phyloP scores from a whole-genome alignment of 2,113 vertebrate genomes.

The Monopterus albus region DNA sequence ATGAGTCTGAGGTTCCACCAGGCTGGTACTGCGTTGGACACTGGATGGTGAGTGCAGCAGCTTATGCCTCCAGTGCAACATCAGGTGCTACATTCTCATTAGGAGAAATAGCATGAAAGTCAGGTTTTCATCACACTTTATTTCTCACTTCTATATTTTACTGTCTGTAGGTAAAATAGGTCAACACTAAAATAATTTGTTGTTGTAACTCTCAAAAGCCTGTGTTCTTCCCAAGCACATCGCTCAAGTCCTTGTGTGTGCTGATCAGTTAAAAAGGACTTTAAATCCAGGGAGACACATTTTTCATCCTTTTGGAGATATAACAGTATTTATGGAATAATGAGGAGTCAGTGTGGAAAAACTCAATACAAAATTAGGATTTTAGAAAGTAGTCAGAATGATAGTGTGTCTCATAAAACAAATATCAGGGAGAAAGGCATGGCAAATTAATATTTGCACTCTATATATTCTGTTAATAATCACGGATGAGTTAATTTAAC shows the following conservation, averaged over 20 bases:
- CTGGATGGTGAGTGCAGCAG: constrained; percentile 7
- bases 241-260: constrained; percentile 1
- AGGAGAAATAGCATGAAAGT: constrained; percentile 30
- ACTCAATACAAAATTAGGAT: background rate
- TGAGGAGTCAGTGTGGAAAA: background rate
- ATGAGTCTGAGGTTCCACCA: constrained; percentile 37
- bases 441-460: background rate
- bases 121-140: constrained; percentile 11
- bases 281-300: constrained; percentile 4
- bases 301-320: background rate
- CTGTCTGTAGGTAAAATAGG: background rate
- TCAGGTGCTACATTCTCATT: constrained; percentile 13
- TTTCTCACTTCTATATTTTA: constrained; percentile 12
- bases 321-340: background rate
- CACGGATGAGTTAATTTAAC: constrained; percentile 19
- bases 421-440: background rate
- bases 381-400: background rate
- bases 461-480: background rate
- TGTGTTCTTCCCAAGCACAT: background rate
- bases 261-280: too few species aligned
- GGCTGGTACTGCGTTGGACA: constrained; percentile 6
- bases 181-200: background rate
- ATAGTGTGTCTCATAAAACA: background rate
- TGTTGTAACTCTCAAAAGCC: background rate
- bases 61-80: background rate